Percentiles rank a stretch among this genome's conserved stretches.
Evolutionary conservation across 2,113 vertebrate species (phyloP).

Genomic region (Ascaphus truei): DNA sequence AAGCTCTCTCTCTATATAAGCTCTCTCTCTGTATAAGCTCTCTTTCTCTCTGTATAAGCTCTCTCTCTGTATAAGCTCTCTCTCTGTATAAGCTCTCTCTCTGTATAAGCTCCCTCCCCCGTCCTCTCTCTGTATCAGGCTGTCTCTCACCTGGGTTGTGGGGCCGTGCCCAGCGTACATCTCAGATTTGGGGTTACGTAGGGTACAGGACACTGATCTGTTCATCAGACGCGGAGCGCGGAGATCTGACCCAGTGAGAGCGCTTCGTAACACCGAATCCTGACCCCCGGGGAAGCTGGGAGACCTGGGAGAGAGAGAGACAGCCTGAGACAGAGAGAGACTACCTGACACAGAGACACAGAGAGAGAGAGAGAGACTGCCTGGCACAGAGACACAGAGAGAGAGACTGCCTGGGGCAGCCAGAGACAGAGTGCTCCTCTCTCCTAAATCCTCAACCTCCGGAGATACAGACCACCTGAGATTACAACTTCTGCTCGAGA

Average conservation of each 20-base stretch:
- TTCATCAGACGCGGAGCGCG: conserved; percentile 93
- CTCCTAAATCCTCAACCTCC: too few relatives aligned
- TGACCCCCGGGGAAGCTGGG: conserved; percentile 96
- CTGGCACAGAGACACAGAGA: background rate
- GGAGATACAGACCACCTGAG: too few relatives aligned
- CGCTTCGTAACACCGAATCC: conserved; percentile 91
- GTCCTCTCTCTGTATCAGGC: too few relatives aligned
- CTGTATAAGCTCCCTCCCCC: too few relatives aligned
- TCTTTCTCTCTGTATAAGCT: too few relatives aligned
- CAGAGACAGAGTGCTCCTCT: too few relatives aligned
- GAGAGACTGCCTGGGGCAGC: too few relatives aligned
- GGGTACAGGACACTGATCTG: conserved; percentile 90
- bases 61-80: too few relatives aligned
- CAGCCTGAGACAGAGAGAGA: background rate
- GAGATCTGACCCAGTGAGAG: conserved; percentile 86
- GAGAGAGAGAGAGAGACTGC: background rate
- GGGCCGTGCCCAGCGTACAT: conserved; percentile 87
- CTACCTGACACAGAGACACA: background rate
- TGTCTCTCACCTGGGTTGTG: conserved; percentile 86
- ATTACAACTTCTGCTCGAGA: too few relatives aligned
- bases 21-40: too few relatives aligned
- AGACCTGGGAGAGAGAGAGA: conserved; percentile 63
- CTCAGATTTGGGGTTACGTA: conserved; percentile 96
- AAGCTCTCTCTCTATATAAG: too few relatives aligned
- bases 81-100: too few relatives aligned